Evolutionary conservation across 2,113 vertebrate genomes (phyloP), one percentile per base, ranked within the genome.

Genomic region (Cyanoramphus novaezelandiae): DNA sequence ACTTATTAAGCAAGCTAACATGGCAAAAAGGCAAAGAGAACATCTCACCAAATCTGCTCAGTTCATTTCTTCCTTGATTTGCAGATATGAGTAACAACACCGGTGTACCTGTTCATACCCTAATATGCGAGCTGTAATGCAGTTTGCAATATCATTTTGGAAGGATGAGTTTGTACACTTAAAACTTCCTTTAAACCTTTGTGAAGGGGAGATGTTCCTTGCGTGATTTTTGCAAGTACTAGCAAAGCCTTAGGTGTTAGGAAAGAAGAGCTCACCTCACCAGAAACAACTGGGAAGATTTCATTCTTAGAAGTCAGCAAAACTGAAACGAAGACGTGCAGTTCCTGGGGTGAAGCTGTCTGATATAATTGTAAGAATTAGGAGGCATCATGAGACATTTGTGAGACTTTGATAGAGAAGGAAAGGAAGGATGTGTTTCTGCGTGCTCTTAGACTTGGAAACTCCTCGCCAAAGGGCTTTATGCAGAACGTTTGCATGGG

Each of bases 1-100:
- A 93, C 71, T 94, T 93, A 68, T 50, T 90, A 88, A 81, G 50
- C 80, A 93, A 96, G 85, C 88, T 31, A 74, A 64, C 6, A 23
- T 5, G 27, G 65, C 57, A 77, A 82, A 94, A 93, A 90, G 64
- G 49, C 68, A 75, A 77, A 28, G 75, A 85, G 79, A 88, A 24
- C 31, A 57, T 53, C 79, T 89, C 79, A 55, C 74, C 82, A 95
- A 41, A 82, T 89, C 64, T 80, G 4, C 67, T 62, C n/a, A 29
- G 39, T 67, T 72, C 19, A 31, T 46, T 91, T 75, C 65, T 77
- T 83, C 75, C 71, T 81, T 57, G 55, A 81, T 90, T 85, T 72
- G 79, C 70, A 86, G 69, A 19, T 71, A 55, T 0, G 49, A 63
- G 17, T 59, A 60, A 46, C 59, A 85, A 11, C 59, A 16, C 59